These are phyloP conservation scores for Macrosiphum euphorbiae DNA, from an alignment of 2,888 invertebrate species.

Conservation along the genomic window DNA sequence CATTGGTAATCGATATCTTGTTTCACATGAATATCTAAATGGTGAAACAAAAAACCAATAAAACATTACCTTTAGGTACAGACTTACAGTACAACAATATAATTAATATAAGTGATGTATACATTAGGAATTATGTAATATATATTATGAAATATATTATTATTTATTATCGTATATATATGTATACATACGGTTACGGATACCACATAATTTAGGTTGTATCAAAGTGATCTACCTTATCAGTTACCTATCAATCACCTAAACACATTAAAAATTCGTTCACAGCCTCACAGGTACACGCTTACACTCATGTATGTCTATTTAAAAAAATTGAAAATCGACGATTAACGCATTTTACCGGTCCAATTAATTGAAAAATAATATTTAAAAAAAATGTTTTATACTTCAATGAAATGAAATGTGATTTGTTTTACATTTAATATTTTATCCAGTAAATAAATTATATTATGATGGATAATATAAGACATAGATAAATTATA, in stretches of 20 bases:
- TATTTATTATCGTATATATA: too few relatives aligned
- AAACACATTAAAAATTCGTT: not conserved
- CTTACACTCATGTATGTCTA: not conserved
- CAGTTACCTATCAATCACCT: not conserved
- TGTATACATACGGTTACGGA: too few relatives aligned
- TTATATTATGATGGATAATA: too few relatives aligned
- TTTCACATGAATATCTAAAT: slow-evolving; percentile 78
- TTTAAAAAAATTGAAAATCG: not conserved
- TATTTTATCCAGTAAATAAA: too few relatives aligned
- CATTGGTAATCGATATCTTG: slow-evolving; percentile 74
- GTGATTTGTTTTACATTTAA: too few relatives aligned
- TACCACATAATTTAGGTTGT: not conserved
- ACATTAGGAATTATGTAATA: too few relatives aligned
- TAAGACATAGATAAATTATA: too few relatives aligned
- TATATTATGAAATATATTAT: too few relatives aligned
- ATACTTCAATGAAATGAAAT: too few relatives aligned
- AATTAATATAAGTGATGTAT: not conserved
- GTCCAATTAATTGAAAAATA: too few relatives aligned
- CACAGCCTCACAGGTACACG: not conserved
- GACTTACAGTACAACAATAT: not conserved
- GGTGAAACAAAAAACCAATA: slow-evolving; percentile 70
- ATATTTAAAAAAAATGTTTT: too few relatives aligned
- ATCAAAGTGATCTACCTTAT: not conserved
- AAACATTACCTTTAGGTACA: not conserved
- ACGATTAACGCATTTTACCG: too few relatives aligned